Evolutionary conservation across 1,140 invertebrate species (phyloP), one percentile per base, ranked within the genome.

Genomic region (Tetramorium parvispinum): DNA sequence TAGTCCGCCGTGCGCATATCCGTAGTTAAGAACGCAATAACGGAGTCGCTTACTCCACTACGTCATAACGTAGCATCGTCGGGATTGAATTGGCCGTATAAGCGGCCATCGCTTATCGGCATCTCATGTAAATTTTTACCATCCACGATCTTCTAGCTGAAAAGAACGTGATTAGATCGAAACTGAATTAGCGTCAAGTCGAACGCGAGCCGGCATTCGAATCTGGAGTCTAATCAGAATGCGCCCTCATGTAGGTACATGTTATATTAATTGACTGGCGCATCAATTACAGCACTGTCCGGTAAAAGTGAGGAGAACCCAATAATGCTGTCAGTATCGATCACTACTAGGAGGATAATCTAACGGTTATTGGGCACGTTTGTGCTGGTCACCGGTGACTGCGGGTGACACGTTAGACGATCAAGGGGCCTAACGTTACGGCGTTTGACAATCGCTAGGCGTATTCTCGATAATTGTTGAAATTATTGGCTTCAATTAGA

Each of bases 21-120:
- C 49, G 46, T 66, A 77, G 79, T 88, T 88, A 88, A 86, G 82
- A 86, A 81, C 37, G 70, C 70, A 89, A 89, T 89, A 86, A 89
- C 66, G 61, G 43, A 16, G 16, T 24, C 43, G 76, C 46, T 85
- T 75, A 76, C 27, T 4, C 0, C n/a, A 76, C 27, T 4, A 0
- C 10, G 32, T 66, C 76, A 86, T 86, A 86, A 86, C 43, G 73
- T 7, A 51, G 73, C 59, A 61, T 77, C 68, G 13, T 73, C 24
- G 51, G 13, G 24, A 63, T 61, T 6, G 53, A 73, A 73, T 32
- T n/a, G 40, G 16, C 24, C 27, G 16, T 53, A 55, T 53, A 8
- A 65, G 1, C 37, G 37, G 43, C 10, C 27, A 7, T 61, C 59
- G 13, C 13, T 32, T 16, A 21, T 4, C 32, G 3, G 32, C 3